Conservation (phyloP, 2,797 vertebrate species). For the Myripristis murdjan region DNA sequence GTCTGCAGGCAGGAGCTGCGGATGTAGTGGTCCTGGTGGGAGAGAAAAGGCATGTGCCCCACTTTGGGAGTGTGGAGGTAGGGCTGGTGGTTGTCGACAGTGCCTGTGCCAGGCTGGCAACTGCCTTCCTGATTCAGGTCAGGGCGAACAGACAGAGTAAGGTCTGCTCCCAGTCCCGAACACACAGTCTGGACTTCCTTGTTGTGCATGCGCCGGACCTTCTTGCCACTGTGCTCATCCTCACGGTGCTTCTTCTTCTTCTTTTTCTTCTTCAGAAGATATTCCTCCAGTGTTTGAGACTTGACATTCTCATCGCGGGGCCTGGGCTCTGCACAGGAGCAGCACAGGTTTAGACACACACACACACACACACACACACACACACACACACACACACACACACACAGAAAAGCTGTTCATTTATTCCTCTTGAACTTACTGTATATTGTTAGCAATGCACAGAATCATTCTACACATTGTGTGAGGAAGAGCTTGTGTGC, state of each 20-base stretch:
- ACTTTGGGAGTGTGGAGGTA: conserved; percentile 84
- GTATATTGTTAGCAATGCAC: background rate
- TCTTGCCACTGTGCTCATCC: conserved; percentile 89
- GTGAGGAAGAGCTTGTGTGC: no score
- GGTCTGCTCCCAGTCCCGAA: conserved; percentile 84
- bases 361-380: no score
- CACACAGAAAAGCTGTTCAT: conserved; percentile 8
- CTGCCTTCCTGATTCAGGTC: conserved; percentile 86
- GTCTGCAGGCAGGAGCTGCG: conserved; percentile 94
- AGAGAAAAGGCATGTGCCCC: conserved; percentile 90
- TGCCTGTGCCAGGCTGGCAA: conserved; percentile 81
- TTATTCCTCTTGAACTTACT: background rate
- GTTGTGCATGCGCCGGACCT: conserved; percentile 89
- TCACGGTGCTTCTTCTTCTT: conserved; percentile 96
- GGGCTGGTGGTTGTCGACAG: conserved; percentile 73
- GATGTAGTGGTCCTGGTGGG: conserved; percentile 95
- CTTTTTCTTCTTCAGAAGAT: conserved; percentile 93
- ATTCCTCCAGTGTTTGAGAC: conserved; percentile 89
- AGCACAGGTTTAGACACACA: background rate
- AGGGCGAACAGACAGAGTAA: conserved; percentile 74
- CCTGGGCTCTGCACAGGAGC: conserved; percentile 77
- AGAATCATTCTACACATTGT: background rate
- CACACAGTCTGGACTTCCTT: conserved; percentile 95
- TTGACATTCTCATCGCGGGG: conserved; percentile 92
- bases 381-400: no score